Base-by-base conservation (phyloP, 2,888 invertebrate genomes). In the Pantelozetes paolii region DNA sequence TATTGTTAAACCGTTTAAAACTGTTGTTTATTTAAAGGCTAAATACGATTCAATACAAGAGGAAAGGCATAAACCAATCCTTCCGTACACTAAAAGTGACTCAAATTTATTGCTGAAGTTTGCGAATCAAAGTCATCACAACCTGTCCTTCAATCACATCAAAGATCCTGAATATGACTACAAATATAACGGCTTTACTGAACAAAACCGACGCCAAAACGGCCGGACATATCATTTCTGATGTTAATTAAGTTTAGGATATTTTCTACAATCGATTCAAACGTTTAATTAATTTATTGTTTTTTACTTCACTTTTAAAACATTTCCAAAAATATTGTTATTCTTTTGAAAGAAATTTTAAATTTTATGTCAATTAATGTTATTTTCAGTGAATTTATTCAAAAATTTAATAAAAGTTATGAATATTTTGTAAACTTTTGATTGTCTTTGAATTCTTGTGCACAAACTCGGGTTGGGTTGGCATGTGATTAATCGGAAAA, bases 1-100 rank as follows among this genome's bases (percentile, higher is more conserved):
- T n/a, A n/a, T n/a, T n/a, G n/a, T n/a, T n/a, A n/a, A n/a, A n/a
- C n/a, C n/a, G n/a, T n/a, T n/a, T n/a, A n/a, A n/a, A n/a, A n/a
- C n/a, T n/a, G n/a, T n/a, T n/a, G n/a, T n/a, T n/a, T n/a, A n/a
- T n/a, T n/a, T n/a, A n/a, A n/a, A 87, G 87, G 90, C 89, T 1
- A 90, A 90, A 81, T 89, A 88, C 79, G 87, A 90, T 79, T 86
- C 89, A 54, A 85, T 85, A 78, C 81, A 83, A 74, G 82, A 82
- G 8, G 84, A 85, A 71, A 84, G 84, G 71, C 84, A 84, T 77
- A 83, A 85, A 78, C 82, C 85, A 42, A 77, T 86, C 32, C 82
- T 89, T 76, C 89, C 89, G 2, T 83, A 84, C 74, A 82, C 70
- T 77, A 67, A 50, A 48, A 71, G 67, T 67, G 75, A 75, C 67